Base-by-base conservation (phyloP, 1,140 invertebrate genomes). In the Zaprionus camerounensis region DNA sequence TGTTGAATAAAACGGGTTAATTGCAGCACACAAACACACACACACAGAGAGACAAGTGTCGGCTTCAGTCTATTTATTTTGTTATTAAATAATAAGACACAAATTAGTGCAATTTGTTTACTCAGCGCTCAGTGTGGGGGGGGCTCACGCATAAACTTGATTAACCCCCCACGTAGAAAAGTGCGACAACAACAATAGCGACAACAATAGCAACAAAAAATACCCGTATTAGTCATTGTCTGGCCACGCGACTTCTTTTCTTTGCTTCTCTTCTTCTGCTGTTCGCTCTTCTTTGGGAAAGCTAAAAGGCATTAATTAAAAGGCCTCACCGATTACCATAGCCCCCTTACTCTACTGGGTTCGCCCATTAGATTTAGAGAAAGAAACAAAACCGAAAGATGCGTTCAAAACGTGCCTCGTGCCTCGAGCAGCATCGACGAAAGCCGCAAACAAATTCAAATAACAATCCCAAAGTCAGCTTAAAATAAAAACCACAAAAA, bases 41-140 rank as follows among this genome's bases (percentile, higher is more conserved):
- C 41, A 36, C n/a, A 44, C 7, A 6, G 5, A 58, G 5, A 44
- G 58, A 24, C 17, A 28, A 44, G 51, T 80, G 69, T 63, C 73
- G 80, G 69, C 67, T 66, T 76, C 81, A 71, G 65, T 88, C 74
- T 90, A 90, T 90, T 88, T 90, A 88, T 84, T 87, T 88, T 76
- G 85, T 90, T 88, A 88, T 88, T 88, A 88, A 88, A 90, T 88
- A 88, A 88, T 90, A 88, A 90, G 84, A 84, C 84, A 84, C 84
- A 90, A 88, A 88, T 88, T 88, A 88, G 88, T 88, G 74, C 81
- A 88, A 88, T 88, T 88, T 90, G 84, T 84, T 84, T 88, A 62
- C 71, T 62, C 84, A 78, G 53, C 41, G 3, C 80, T 62, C 58
- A 66, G 46, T 15, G 24, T 36, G 66, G 24, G 36, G 24, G 36